A percentile compares a stretch with the other conserved stretches of the same genome.
These are phyloP conservation scores for Alviniconcha marisindica DNA, from an alignment of 1,140 invertebrate genomes.

Conservation along the genomic window DNA sequence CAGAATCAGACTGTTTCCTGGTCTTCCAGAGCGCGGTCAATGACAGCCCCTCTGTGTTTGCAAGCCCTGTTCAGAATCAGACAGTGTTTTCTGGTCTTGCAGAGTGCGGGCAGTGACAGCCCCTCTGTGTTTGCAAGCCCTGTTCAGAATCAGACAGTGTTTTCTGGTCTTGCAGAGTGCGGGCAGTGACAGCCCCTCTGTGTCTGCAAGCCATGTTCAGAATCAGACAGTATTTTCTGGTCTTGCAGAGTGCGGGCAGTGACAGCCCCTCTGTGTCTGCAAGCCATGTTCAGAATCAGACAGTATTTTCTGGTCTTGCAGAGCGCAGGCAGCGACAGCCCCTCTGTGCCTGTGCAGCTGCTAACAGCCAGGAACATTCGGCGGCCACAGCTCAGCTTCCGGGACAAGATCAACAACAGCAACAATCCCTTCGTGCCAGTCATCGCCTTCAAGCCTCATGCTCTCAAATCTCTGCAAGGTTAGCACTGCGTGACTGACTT, in stretches of 20 bases:
- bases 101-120: no score
- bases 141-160: no score
- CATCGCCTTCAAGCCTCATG: constrained; percentile 92
- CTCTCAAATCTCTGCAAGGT: constrained; percentile 84
- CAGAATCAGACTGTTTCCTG: no score
- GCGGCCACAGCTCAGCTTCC: constrained; percentile 90
- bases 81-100: no score
- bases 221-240: no score
- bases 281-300: not conserved
- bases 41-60: no score
- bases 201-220: no score
- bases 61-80: no score
- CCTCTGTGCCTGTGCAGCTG: constrained; percentile 78
- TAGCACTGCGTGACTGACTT: not conserved
- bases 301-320: not conserved
- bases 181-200: no score
- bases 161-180: no score
- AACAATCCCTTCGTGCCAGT: constrained; percentile 87
- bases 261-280: constrained; percentile 63
- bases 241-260: not conserved
- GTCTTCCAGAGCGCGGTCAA: no score
- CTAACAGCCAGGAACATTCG: constrained; percentile 86
- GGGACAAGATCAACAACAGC: constrained; percentile 90
- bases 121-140: no score
- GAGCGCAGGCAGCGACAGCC: not conserved